Evolutionary conservation across 2,888 invertebrate genomes (phyloP).

Genomic region (Drosophila falleni): DNA sequence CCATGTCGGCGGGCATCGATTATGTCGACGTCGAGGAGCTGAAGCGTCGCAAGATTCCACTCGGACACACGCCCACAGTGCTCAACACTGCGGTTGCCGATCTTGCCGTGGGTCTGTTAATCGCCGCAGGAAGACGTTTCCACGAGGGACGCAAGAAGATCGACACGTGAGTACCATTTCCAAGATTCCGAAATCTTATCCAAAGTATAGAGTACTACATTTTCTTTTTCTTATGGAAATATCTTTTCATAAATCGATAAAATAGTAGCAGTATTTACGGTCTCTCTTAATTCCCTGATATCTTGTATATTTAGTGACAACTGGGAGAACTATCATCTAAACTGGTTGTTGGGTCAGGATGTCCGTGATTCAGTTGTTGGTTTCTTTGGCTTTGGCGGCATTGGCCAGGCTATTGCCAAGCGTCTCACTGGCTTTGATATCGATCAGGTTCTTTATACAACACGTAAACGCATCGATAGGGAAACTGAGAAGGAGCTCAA

Average conservation of each 20-base stretch:
- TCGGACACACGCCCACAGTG: conserved; percentile 93
- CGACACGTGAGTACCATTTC: conserved; percentile 83
- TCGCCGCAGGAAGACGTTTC: conserved; percentile 91
- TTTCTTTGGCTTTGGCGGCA: conserved; percentile 92
- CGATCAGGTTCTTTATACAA: conserved; percentile 90
- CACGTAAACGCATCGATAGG: conserved; percentile 88
- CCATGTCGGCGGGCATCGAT: conserved; percentile 95
- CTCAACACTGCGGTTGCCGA: conserved; percentile 93
- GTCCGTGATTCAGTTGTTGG: conserved; percentile 92
- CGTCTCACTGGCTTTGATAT: conserved; percentile 91
- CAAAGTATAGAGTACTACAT: no score
- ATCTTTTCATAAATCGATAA: no score
- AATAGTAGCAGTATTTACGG: no score
- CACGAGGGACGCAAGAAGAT: conserved; percentile 90
- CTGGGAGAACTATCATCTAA: conserved; percentile 89
- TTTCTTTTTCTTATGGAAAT: no score
- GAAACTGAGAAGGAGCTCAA: conserved; percentile 84
- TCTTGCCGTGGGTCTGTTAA: conserved; percentile 90
- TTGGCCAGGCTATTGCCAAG: conserved; percentile 91
- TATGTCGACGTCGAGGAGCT: conserved; percentile 91
- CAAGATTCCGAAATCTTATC: not conserved
- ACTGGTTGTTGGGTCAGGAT: conserved; percentile 93
- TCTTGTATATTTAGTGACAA: conserved; percentile 86
- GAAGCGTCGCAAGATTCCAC: conserved; percentile 89
- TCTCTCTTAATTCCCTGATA: not conserved